Conservation (phyloP, 2,888 invertebrate genomes). For the Eupithecia centaureata region DNA sequence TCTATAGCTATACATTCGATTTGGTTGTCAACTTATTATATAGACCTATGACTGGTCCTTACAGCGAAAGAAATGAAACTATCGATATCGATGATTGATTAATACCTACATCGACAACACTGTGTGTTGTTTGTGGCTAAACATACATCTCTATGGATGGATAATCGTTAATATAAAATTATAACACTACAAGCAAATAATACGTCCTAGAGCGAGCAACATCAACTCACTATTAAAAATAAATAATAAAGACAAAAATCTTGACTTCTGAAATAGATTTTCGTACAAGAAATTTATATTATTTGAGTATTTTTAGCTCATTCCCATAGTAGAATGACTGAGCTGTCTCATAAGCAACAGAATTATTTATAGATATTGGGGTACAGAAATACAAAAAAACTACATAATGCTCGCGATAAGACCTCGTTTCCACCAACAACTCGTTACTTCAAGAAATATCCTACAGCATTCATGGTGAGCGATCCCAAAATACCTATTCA, state of each 20-base stretch:
- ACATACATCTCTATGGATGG: constrained; percentile 25
- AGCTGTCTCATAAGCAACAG: neutral
- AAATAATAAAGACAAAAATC: neutral
- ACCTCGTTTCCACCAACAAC: constrained; percentile 29
- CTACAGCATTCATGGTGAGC: neutral
- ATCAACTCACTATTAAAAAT: neutral
- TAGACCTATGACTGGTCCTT: constrained; percentile 20
- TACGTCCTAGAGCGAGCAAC: constrained; percentile 12
- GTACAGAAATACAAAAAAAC: neutral
- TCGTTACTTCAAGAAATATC: constrained; percentile 18
- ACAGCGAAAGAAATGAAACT: constrained; percentile 20
- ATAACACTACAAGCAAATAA: constrained; percentile 22
- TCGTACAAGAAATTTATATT: constrained; percentile 2
- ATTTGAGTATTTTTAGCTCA: neutral
- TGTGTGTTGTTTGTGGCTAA: constrained; percentile 14
- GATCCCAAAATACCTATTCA: neutral
- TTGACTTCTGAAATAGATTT: neutral
- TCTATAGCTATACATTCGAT: constrained; percentile 40
- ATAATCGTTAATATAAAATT: constrained; percentile 31
- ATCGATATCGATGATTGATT: constrained; percentile 24
- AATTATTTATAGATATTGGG: neutral
- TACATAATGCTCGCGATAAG: constrained; percentile 13
- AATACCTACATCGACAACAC: constrained; percentile 22
- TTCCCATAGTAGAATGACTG: neutral
- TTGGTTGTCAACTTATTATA: constrained; percentile 39